phyloP scores from a whole-genome alignment of 2,888 invertebrate genomes.

The Entomobrya proxima region DNA sequence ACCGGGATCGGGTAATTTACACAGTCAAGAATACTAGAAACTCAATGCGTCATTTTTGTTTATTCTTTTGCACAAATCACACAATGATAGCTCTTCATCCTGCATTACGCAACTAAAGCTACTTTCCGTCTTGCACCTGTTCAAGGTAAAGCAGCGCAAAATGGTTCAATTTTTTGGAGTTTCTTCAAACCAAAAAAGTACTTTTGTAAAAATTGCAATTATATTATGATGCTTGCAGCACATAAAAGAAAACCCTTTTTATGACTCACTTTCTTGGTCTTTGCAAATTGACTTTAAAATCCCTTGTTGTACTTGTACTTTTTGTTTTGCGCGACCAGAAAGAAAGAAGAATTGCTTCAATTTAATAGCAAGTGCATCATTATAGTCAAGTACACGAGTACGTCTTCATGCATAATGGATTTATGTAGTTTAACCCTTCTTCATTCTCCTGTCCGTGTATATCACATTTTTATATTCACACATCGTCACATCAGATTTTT shows the following conservation, averaged over 20 bases:
- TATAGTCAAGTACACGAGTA: slow-evolving; percentile 7
- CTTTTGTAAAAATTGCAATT: background rate
- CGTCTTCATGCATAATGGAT: slow-evolving; percentile 31
- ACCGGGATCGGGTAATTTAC: background rate
- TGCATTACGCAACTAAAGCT: background rate
- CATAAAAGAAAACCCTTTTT: background rate
- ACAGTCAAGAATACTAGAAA: background rate
- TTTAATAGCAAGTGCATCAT: background rate
- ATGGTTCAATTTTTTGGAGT: background rate
- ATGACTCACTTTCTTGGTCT: slow-evolving; percentile 20
- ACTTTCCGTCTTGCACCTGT: background rate
- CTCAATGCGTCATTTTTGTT: background rate
- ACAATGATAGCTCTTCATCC: background rate
- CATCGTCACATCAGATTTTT: slow-evolving; percentile 34
- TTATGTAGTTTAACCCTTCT: slow-evolving; percentile 5
- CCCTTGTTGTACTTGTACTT: background rate
- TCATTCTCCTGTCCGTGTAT: slow-evolving; percentile 5
- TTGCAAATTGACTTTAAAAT: slow-evolving; percentile 7
- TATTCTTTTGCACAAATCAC: background rate
- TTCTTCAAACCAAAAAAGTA: background rate
- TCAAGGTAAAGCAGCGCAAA: background rate
- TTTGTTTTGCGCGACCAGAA: background rate
- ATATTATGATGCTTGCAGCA: background rate
- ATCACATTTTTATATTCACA: slow-evolving; percentile 35
- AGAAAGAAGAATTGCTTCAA: background rate